Conservation (phyloP, 2,797 vertebrate genomes). For the Scolopax bukidnonensis region DNA sequence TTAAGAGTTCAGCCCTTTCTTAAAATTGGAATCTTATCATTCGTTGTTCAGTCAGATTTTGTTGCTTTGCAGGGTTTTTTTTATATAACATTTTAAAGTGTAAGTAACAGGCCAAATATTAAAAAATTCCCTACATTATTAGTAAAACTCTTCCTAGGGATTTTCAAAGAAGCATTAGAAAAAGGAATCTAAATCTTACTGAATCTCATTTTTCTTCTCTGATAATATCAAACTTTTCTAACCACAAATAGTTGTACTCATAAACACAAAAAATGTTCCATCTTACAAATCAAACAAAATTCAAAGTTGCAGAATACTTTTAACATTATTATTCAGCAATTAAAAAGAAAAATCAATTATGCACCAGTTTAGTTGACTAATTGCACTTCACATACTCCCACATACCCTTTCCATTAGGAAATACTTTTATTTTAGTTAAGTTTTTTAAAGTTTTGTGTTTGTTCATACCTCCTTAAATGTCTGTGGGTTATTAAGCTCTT, state of each 20-base stretch:
- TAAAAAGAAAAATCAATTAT: neutral
- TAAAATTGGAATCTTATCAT: neutral
- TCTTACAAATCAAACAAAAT: neutral
- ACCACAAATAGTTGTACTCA: neutral
- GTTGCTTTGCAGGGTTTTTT: neutral
- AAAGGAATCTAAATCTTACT: neutral
- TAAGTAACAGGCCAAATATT: neutral
- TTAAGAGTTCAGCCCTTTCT: neutral
- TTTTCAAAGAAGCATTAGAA: neutral
- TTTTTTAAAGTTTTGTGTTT: neutral
- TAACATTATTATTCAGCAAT: neutral
- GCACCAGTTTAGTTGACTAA: neutral
- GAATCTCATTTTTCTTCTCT: neutral
- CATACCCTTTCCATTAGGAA: neutral
- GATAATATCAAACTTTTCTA: neutral
- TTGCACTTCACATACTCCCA: neutral
- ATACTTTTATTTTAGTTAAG: neutral
- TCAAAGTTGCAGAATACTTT: neutral
- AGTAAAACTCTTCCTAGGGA: neutral
- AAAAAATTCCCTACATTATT: rapidly evolving
- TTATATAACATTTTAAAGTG: neutral
- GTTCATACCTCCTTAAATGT: neutral
- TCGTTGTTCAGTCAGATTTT: neutral
- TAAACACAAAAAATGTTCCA: neutral
- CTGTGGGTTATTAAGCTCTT: neutral